Evolutionary conservation across 2,888 invertebrate species (phyloP).

Genomic region (Sesia apiformis): DNA sequence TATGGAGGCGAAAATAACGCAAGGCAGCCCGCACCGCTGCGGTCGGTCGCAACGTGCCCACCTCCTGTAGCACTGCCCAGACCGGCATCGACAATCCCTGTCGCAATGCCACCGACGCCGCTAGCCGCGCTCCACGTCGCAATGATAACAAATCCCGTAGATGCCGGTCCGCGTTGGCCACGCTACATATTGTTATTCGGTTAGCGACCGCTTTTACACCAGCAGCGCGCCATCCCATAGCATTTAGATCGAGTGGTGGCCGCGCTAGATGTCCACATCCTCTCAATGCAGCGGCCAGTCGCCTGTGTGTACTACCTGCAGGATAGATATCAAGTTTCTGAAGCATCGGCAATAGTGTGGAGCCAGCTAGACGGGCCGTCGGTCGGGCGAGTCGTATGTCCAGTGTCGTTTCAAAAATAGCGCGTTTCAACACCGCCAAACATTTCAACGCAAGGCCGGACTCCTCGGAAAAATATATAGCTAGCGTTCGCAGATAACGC

Average conservation of each 20-base stretch:
- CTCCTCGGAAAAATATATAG: conserved; percentile 36
- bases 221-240: conserved; percentile 23
- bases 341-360: conserved; percentile 6
- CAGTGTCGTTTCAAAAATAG: conserved; percentile 2
- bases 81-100: conserved; percentile 9
- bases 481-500: conserved; percentile 27
- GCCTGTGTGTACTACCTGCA: conserved; percentile 9
- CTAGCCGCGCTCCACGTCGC: conserved; percentile 26
- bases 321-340: conserved; percentile 11
- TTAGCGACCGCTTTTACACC: conserved; percentile 41
- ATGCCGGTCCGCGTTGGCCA: conserved; percentile 15
- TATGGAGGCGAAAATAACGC: conserved; percentile 13
- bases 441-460: conserved; percentile 27
- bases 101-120: conserved; percentile 25
- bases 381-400: conserved; percentile 13
- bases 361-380: conserved; percentile 11
- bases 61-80: conserved; percentile 14
- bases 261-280: conserved; percentile 30
- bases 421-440: conserved; percentile 8
- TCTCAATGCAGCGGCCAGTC: conserved; percentile 24
- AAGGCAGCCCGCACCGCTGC: conserved; percentile 27
- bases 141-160: conserved; percentile 22
- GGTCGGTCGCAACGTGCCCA: conserved; percentile 22
- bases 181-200: conserved; percentile 22
- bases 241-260: conserved; percentile 24